Evolutionary conservation across 2,888 invertebrate species (phyloP).

Genomic region (Cristatella mucedo): DNA sequence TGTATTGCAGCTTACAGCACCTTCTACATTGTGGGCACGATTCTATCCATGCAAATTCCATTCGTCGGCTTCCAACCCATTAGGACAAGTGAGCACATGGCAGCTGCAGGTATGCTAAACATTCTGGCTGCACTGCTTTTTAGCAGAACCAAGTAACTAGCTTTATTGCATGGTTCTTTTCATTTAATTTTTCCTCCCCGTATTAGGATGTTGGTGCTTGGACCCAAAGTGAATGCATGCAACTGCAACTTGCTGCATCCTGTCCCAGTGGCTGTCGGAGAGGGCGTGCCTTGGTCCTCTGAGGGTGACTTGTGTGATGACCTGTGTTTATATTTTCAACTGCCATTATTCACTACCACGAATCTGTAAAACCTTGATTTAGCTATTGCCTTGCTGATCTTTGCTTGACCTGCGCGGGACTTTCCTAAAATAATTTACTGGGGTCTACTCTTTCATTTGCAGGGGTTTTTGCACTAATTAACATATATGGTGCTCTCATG

Average conservation of each 20-base stretch:
- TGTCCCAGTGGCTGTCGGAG: too few species aligned
- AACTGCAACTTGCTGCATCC: neutral
- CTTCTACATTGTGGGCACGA: conserved; percentile 84
- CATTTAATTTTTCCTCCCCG: neutral
- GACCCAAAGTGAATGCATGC: neutral
- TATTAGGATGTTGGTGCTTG: neutral
- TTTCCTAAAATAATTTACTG: too few species aligned
- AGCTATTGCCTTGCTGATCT: too few species aligned
- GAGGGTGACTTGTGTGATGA: too few species aligned
- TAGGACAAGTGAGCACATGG: conserved; percentile 97
- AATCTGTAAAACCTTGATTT: too few species aligned
- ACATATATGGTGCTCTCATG: conserved; percentile 69
- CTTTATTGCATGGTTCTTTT: conserved; percentile 4
- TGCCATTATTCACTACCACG: too few species aligned
- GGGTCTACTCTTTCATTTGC: too few species aligned
- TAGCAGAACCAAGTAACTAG: conserved; percentile 4
- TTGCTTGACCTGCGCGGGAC: too few species aligned
- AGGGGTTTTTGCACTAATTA: conserved; percentile 84
- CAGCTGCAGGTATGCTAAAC: conserved; percentile 58
- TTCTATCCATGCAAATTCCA: conserved; percentile 81
- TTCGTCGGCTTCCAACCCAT: conserved; percentile 88
- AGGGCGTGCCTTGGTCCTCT: too few species aligned
- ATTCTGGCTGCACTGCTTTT: conserved; percentile 4
- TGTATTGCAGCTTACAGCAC: conserved; percentile 65
- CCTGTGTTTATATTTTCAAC: too few species aligned